These are phyloP conservation scores for Trichopria drosophilae DNA, from an alignment of 2,888 invertebrate genomes.

Conservation along the genomic window DNA sequence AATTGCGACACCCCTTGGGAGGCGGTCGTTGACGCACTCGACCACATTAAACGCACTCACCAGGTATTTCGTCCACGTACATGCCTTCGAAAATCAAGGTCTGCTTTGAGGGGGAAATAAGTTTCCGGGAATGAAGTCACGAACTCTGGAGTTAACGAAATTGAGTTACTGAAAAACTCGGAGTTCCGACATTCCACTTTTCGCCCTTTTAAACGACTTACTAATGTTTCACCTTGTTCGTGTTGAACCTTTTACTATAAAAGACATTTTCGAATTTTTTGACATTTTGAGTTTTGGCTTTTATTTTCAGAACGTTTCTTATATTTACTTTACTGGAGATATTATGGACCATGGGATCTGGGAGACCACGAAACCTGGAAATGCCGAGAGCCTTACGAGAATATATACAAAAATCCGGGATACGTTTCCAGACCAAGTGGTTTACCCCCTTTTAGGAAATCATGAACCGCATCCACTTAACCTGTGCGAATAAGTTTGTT, in stretches of 20 bases:
- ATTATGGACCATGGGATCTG: constrained; percentile 86
- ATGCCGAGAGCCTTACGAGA: constrained; percentile 64
- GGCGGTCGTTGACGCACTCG: constrained; percentile 69
- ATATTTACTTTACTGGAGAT: constrained; percentile 84
- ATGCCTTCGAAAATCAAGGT: too few species aligned
- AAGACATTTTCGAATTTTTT: too few species aligned
- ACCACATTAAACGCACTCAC: constrained; percentile 64
- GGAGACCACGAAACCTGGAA: constrained; percentile 73
- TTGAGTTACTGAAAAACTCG: too few species aligned
- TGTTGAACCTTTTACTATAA: too few species aligned
- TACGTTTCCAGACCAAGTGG: constrained; percentile 65
- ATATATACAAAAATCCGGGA: constrained; percentile 61
- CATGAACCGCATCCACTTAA: constrained; percentile 84
- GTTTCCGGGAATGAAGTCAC: too few species aligned
- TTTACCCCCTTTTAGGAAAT: constrained; percentile 77
- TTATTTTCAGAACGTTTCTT: constrained; percentile 65
- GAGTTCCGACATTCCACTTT: too few species aligned
- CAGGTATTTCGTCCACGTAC: too few species aligned
- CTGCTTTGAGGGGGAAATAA: too few species aligned
- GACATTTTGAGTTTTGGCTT: too few species aligned
- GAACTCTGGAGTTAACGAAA: too few species aligned
- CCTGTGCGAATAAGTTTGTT: constrained; percentile 64
- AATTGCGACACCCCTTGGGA: constrained; percentile 77
- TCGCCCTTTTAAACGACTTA: too few species aligned
- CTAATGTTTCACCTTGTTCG: too few species aligned